Percentiles rank a stretch among this genome's conserved stretches.
Conservation (phyloP, 2,113 vertebrate species). For the Steatornis caripensis region DNA sequence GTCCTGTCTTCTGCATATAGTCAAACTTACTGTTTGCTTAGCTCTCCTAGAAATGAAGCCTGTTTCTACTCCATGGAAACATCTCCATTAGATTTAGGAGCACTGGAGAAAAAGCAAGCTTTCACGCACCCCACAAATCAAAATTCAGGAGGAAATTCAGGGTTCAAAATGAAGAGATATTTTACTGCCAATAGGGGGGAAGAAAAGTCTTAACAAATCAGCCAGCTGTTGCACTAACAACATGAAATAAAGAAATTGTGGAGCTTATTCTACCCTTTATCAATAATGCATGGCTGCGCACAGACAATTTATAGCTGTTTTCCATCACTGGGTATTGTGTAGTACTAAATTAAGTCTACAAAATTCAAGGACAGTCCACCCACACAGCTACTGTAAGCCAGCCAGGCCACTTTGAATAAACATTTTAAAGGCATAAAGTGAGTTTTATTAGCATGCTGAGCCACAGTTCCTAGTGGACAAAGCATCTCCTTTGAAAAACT, state of each 20-base stretch:
- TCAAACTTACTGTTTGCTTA: neutral
- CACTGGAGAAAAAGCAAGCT: neutral
- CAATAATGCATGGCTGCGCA: slow-evolving; percentile 65
- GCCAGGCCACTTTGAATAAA: slow-evolving; percentile 52
- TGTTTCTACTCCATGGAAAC: neutral
- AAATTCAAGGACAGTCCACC: slow-evolving; percentile 69
- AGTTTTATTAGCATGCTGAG: slow-evolving; percentile 63
- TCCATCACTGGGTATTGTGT: slow-evolving; percentile 60
- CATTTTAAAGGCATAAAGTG: slow-evolving; percentile 54
- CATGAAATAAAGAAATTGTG: slow-evolving; percentile 64
- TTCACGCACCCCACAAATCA: neutral
- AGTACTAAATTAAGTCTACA: slow-evolving; percentile 66
- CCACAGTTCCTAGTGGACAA: neutral
- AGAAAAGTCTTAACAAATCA: slow-evolving; percentile 34
- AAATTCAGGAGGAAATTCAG: neutral
- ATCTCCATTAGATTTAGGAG: neutral
- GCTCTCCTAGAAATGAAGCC: neutral
- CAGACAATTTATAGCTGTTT: slow-evolving; percentile 69
- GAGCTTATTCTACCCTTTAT: slow-evolving; percentile 55
- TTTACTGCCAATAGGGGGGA: neutral
- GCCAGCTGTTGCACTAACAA: slow-evolving; percentile 56
- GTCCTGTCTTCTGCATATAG: neutral
- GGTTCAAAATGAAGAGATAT: slow-evolving; percentile 10
- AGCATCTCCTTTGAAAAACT: neutral
- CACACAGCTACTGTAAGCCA: slow-evolving; percentile 65